phyloP scores from a whole-genome alignment of 2,113 vertebrate genomes.

The Brachyhypopomus gauderio region DNA sequence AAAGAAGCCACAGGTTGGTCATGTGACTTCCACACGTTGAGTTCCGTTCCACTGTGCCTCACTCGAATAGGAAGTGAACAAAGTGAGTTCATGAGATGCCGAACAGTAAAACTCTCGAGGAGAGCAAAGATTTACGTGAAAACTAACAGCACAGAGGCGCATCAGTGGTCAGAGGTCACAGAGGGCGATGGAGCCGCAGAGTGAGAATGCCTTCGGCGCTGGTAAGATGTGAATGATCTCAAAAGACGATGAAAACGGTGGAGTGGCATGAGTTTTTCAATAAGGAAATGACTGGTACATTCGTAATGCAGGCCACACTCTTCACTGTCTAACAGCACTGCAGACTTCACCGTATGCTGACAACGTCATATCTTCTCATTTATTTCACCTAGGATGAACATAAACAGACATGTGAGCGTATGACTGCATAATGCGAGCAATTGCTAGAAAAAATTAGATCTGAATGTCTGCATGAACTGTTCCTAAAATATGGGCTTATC shows the following conservation, averaged over 20 bases:
- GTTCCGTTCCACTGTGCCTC: not conserved
- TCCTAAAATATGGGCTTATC: no score
- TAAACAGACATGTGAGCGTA: not conserved
- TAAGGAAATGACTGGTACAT: not conserved
- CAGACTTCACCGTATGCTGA: not conserved
- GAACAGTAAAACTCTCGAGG: conserved; percentile 30
- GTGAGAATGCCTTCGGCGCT: conserved; percentile 6
- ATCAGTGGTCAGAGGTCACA: conserved; percentile 8
- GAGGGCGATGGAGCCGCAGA: conserved; percentile 60
- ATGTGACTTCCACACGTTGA: conserved; percentile 56
- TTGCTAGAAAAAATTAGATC: no score
- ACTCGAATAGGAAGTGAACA: conserved; percentile 25
- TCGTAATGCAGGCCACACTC: not conserved
- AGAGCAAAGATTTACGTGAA: conserved; percentile 54
- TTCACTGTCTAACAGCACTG: not conserved
- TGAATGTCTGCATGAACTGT: no score
- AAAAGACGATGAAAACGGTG: conserved; percentile 53
- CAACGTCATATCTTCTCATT: not conserved
- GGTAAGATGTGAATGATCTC: conserved; percentile 32
- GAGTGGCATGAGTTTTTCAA: not conserved
- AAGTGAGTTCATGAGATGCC: not conserved
- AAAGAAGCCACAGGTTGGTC: conserved; percentile 63
- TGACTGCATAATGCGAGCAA: not conserved
- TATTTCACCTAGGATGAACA: not conserved
- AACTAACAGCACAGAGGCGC: conserved; percentile 48